Percentiles rank a stretch among this genome's conserved stretches.
Conservation (phyloP, 2,113 vertebrate genomes). For the Phalacrocorax pelagicus region DNA sequence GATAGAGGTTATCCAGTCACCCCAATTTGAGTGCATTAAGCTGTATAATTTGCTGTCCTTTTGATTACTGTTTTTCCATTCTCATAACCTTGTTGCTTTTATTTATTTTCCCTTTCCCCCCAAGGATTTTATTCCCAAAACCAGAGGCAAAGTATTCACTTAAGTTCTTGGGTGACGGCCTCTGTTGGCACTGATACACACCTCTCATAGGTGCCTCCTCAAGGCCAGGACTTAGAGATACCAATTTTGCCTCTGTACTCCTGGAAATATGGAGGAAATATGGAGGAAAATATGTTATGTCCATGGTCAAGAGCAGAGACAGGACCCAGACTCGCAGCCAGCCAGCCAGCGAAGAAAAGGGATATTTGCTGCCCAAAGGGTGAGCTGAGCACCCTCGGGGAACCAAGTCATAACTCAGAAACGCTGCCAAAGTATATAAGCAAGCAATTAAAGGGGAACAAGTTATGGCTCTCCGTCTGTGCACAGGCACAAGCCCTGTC, state of each 20-base stretch:
- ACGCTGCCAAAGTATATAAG: neutral
- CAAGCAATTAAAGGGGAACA: neutral
- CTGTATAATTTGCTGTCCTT: neutral
- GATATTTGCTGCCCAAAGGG: neutral
- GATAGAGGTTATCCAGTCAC: neutral
- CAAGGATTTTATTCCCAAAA: neutral
- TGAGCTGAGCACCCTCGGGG: neutral
- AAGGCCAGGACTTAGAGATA: neutral
- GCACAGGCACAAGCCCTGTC: neutral
- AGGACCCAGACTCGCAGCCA: neutral
- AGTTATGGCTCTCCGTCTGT: neutral
- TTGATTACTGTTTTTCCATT: neutral
- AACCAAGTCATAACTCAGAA: neutral
- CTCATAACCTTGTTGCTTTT: neutral
- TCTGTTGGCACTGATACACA: neutral
- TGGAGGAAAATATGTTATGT: neutral
- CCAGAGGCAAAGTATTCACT: neutral
- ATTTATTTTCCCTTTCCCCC: neutral
- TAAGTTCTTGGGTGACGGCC: neutral
- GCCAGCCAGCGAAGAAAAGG: neutral
- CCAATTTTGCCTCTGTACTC: neutral
- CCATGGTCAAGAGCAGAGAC: neutral
- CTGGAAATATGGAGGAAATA: neutral
- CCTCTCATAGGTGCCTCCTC: neutral
- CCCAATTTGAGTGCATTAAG: slow-evolving; percentile 8